Base-by-base conservation (phyloP, 2,797 vertebrate genomes). In the Taeniopygia guttata region DNA sequence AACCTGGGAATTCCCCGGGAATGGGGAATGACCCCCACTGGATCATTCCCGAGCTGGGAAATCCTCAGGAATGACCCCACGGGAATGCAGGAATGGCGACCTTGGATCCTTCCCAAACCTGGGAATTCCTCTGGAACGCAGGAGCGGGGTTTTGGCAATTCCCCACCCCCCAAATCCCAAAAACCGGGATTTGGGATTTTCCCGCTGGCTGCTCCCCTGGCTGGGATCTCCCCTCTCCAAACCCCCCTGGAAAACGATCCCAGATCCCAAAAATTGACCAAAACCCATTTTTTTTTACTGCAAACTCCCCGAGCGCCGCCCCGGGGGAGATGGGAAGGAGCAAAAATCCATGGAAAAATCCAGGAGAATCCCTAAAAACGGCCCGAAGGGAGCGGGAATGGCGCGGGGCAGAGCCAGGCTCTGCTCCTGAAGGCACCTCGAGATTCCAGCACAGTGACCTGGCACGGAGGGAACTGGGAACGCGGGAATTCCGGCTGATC, bases 341-440 rank as follows among this genome's bases (percentile, higher is more conserved):
- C 48, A 29, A 77, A 62, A 78, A 64, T 64, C 49, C 75, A 55
- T 55, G 60, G 75, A 63, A 63, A 76, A 74, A 62, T 77, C 74
- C 74, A 77, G 74, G 74, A 63, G 42, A 45, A 58, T 68, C 54
- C 54, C 64, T n/a, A 58, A 27, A 40, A 68, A 58, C 2, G 52
- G 63, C 77, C 34, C 52, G 16, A 40, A 26, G 77, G 54, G 25
- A 69, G 63, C 13, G 54, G 78, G 64, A n/a, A 13, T 16, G 78
- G 82, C 77, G 77, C 52, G 77, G 36, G 72, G 93, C 78, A 80
- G 70, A 94, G 86, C 60, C 2, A 10, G 16, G 60, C 48, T 59
- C 76, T 30, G 88, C 81, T 68, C 22, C 7, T 48, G 64, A 96
- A 96, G 96, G 95, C 96, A 96, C 94, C 96, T 91, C 34, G 45